A percentile compares a stretch with the other conserved stretches of the same genome.
Evolutionary conservation across 1,140 invertebrate species (phyloP).

Genomic region (Drosophila parabipectinata): DNA sequence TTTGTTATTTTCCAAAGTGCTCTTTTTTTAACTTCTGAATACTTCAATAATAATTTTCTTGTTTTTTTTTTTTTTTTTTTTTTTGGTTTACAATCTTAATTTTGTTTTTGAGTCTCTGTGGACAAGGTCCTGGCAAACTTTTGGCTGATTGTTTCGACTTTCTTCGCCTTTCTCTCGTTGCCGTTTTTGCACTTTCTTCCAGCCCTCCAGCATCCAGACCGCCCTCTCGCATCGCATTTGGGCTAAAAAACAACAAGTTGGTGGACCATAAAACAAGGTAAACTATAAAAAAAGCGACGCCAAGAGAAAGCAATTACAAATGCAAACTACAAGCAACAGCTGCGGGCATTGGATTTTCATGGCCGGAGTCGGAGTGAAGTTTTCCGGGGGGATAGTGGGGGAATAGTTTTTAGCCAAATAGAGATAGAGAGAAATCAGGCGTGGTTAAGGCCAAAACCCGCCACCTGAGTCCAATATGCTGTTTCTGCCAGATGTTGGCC

Average conservation of each 20-base stretch:
- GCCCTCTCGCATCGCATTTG: constrained; percentile 4
- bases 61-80: constrained; percentile 11
- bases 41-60: not conserved
- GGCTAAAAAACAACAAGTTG: constrained; percentile 54
- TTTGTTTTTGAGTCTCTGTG: constrained; percentile 5
- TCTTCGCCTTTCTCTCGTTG: not conserved
- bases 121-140: constrained; percentile 47
- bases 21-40: constrained; percentile 8
- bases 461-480: constrained; percentile 32
- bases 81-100: constrained; percentile 1
- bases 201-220: too few relatives aligned
- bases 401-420: constrained; percentile 10
- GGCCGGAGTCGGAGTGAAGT: not conserved
- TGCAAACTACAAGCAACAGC: constrained; percentile 74
- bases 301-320: constrained; percentile 76
- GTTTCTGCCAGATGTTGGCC: constrained; percentile 19
- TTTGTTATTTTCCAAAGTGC: constrained; percentile 1
- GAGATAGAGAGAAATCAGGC: constrained; percentile 28
- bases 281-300: constrained; percentile 59
- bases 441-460: constrained; percentile 4
- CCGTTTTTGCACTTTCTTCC: not conserved
- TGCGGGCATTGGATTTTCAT: constrained; percentile 27
- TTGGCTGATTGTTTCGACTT: constrained; percentile 60
- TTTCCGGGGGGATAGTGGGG: not conserved
- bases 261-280: constrained; percentile 66